Evolutionary conservation across 2,797 vertebrate genomes (phyloP).

Genomic region (Onychomys arenicola): DNA sequence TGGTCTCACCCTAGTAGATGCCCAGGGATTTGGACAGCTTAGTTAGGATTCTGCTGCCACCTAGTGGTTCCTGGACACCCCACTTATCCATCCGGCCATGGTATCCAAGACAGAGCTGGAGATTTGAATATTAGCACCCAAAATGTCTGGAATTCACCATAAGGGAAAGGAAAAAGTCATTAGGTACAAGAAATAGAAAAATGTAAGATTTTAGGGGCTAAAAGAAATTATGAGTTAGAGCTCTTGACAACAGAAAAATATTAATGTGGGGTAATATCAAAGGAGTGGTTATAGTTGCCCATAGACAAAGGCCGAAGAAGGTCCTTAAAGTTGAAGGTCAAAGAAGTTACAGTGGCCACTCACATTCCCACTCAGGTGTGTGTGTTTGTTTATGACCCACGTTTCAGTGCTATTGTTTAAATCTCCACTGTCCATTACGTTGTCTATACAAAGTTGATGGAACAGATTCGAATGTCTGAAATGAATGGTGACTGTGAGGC

Average conservation of each 20-base stretch:
- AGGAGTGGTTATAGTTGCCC: not conserved
- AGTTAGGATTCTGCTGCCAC: slow-evolving; percentile 52
- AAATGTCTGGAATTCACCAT: not conserved
- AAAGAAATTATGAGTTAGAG: slow-evolving; percentile 30
- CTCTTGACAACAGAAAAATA: not conserved
- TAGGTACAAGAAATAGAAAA: not conserved
- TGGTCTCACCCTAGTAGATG: not conserved
- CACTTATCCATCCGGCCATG: not conserved
- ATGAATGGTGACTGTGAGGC: not conserved
- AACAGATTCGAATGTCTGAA: not conserved
- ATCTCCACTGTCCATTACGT: not conserved
- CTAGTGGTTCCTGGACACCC: slow-evolving; percentile 29
- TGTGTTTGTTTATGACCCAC: not conserved
- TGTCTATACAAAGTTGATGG: not conserved
- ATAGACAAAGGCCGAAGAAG: not conserved
- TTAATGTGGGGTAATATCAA: not conserved
- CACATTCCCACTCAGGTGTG: not conserved
- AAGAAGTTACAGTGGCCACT: not conserved
- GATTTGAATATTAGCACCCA: not conserved
- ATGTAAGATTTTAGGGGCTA: not conserved
- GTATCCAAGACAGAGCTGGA: not conserved
- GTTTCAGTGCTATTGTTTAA: not conserved
- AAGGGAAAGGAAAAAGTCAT: not conserved
- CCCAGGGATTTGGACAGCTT: not conserved
- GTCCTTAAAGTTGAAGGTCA: not conserved